Percentiles rank a stretch among this genome's conserved stretches.
phyloP scores from a whole-genome alignment of 2,113 vertebrate species.

The rat (Rattus norvegicus) region GRCr8 NC_086038.1:1102501-1103000 shows the following conservation, averaged over 20 bases:
- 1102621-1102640: constrained; percentile 31
- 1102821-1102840: constrained; percentile 60
- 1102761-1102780: neutral
- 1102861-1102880: constrained; percentile 14
- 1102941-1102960: constrained; percentile 24
- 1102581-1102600: constrained; percentile 37
- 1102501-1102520: constrained; percentile 34
- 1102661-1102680: constrained; percentile 48
- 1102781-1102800: neutral
- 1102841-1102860: constrained; percentile 26
- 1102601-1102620: constrained; percentile 65
- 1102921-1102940: neutral
- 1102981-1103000: constrained; percentile 53
- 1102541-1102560: constrained; percentile 4
- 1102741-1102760: constrained; percentile 6
- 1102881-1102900: neutral
- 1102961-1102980: constrained; percentile 26
- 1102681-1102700: neutral
- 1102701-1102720: constrained; percentile 39
- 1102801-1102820: constrained; percentile 50
- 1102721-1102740: constrained; percentile 34
- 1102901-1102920: constrained; percentile 18
- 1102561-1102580: neutral
- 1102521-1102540: constrained; percentile 31
- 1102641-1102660: constrained; percentile 22